phyloP scores from a whole-genome alignment of 92 coral and sea anemone genomes.

The Anthopleura xanthogrammica region DNA sequence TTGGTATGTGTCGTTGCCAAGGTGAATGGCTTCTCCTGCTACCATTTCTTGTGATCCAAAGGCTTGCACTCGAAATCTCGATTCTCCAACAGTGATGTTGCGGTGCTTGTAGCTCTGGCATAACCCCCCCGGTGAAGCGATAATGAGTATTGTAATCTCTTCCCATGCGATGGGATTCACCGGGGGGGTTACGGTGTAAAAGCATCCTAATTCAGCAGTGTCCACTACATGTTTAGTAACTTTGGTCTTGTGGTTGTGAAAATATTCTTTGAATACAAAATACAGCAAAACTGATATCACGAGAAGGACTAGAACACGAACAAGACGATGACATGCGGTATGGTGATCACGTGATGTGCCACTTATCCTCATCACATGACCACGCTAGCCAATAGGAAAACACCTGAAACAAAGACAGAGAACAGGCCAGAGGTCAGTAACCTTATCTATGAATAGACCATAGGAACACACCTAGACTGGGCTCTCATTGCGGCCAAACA shows the following conservation, averaged over 20 bases:
- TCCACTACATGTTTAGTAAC: slow-evolving; percentile 31
- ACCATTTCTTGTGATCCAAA: slow-evolving; percentile 87
- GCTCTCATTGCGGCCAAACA: too few species aligned
- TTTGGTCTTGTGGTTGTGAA: slow-evolving; percentile 24
- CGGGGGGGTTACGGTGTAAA: slow-evolving; percentile 71
- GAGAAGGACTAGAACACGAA: slow-evolving; percentile 42
- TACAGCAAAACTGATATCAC: slow-evolving; percentile 22
- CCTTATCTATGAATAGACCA: too few species aligned
- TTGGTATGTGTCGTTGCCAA: slow-evolving; percentile 75
- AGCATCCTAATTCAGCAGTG: slow-evolving; percentile 67
- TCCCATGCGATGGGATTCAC: slow-evolving; percentile 61
- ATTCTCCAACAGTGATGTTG: slow-evolving; percentile 34
- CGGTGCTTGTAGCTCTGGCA: slow-evolving; percentile 11
- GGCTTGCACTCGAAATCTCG: slow-evolving; percentile 76
- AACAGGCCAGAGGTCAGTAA: neutral
- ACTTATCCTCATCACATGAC: slow-evolving; percentile 37
- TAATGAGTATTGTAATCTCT: slow-evolving; percentile 50
- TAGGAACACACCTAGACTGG: too few species aligned
- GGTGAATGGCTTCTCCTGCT: slow-evolving; percentile 62
- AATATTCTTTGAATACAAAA: slow-evolving; percentile 43
- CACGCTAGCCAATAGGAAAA: slow-evolving; percentile 1
- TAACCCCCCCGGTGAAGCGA: slow-evolving; percentile 41
- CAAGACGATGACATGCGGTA: slow-evolving; percentile 17
- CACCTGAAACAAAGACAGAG: slow-evolving; percentile 1
- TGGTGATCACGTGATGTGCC: slow-evolving; percentile 14